phyloP scores from a whole-genome alignment of 2,797 vertebrate genomes.

The Bovichtus diacanthus region DNA sequence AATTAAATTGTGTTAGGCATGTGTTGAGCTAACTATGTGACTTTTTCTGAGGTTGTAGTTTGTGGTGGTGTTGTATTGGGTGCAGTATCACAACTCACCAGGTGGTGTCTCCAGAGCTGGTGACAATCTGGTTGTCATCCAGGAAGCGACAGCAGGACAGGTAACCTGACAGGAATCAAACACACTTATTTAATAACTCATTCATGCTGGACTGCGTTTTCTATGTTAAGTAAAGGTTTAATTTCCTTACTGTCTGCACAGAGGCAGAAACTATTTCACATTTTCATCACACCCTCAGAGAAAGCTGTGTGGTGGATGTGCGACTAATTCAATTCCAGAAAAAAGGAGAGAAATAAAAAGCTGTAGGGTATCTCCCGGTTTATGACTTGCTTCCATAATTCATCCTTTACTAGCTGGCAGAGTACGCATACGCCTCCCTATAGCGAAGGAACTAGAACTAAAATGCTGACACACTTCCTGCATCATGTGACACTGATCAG shows the following conservation, averaged over 20 bases:
- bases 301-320: constrained; percentile 6
- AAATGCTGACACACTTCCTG: constrained; percentile 84
- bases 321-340: constrained; percentile 37
- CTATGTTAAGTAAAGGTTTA: neutral
- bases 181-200: constrained; percentile 13
- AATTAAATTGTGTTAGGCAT: neutral
- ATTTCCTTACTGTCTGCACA: neutral
- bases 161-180: constrained; percentile 88
- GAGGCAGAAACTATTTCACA: neutral
- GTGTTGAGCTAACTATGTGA: neutral
- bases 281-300: neutral
- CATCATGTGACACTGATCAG: constrained; percentile 81
- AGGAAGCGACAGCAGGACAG: constrained; percentile 98
- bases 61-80: neutral
- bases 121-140: constrained; percentile 99
- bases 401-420: constrained; percentile 50
- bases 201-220: neutral
- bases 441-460: constrained; percentile 71
- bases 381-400: constrained; percentile 60
- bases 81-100: constrained; percentile 88
- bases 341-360: constrained; percentile 25
- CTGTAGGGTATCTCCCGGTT: constrained; percentile 44
- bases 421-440: constrained; percentile 55
- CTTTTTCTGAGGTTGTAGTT: neutral
- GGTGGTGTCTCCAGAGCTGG: constrained; percentile 98